These are phyloP conservation scores for Ianthella basta DNA, from an alignment of 37 sponge, comb jelly and placozoan species.

Conservation along the genomic window DNA sequence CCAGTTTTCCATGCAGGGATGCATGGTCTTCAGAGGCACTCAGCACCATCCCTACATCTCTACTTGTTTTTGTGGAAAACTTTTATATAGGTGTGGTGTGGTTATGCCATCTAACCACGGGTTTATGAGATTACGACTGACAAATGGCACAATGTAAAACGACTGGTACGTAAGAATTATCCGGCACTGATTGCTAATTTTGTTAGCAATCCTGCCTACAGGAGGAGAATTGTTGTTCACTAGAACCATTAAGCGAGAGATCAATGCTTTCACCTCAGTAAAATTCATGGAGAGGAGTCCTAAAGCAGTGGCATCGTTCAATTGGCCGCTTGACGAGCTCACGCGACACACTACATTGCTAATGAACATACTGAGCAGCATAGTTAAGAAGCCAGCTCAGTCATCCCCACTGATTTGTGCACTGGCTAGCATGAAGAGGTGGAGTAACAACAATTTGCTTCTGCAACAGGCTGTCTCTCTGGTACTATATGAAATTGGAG, in stretches of 20 bases:
- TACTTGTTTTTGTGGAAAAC: too few relatives aligned
- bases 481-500: background rate
- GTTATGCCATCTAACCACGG: background rate
- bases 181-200: background rate
- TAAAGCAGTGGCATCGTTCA: background rate
- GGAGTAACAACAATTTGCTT: background rate
- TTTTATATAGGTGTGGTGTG: slow-evolving; percentile 18
- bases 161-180: background rate
- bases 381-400: background rate
- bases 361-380: background rate
- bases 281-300: background rate
- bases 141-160: background rate
- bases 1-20: too few relatives aligned
- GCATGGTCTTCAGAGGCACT: too few relatives aligned
- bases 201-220: background rate
- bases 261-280: background rate
- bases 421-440: slow-evolving; percentile 14
- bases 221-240: background rate
- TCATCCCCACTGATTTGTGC: background rate
- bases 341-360: background rate
- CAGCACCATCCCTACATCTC: too few relatives aligned
- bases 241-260: background rate
- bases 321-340: background rate
- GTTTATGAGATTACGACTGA: background rate
- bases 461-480: slow-evolving; percentile 6